Evolutionary conservation across 2,113 vertebrate genomes (phyloP).

Genomic region (Ceyx margarethae): DNA sequence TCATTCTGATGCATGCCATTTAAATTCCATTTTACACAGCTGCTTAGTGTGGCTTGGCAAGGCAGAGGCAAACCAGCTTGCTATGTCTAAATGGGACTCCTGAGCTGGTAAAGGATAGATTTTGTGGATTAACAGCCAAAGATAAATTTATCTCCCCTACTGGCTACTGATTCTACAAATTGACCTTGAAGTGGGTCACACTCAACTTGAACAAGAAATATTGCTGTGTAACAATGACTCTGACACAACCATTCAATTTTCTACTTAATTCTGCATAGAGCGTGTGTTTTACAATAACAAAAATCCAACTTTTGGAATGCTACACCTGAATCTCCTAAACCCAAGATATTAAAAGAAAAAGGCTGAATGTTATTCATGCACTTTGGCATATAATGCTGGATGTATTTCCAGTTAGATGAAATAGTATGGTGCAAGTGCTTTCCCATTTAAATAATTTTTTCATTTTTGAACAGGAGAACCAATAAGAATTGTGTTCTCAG

Average conservation of each 20-base stretch:
- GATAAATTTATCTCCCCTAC: background rate
- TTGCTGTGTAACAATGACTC: background rate
- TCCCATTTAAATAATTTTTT: background rate
- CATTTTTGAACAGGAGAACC: background rate
- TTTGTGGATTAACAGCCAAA: constrained; percentile 38
- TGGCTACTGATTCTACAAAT: background rate
- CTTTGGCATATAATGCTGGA: background rate
- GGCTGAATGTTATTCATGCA: background rate
- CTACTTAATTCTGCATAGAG: background rate
- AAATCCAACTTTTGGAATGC: background rate
- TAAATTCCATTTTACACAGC: constrained; percentile 71
- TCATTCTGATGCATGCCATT: constrained; percentile 61
- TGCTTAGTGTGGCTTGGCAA: constrained; percentile 68
- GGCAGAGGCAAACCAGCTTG: background rate
- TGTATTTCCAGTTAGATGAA: background rate
- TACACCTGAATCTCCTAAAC: background rate
- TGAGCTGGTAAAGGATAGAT: constrained; percentile 27
- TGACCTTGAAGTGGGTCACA: constrained; percentile 39
- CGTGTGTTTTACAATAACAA: background rate
- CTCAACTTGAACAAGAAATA: background rate
- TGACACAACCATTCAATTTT: background rate
- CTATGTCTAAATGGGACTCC: constrained; percentile 44
- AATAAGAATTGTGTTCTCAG: background rate
- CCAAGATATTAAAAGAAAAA: background rate
- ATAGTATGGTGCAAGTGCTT: background rate